Conservation (phyloP, 2,888 invertebrate genomes). For the Nymphalis c-album region DNA sequence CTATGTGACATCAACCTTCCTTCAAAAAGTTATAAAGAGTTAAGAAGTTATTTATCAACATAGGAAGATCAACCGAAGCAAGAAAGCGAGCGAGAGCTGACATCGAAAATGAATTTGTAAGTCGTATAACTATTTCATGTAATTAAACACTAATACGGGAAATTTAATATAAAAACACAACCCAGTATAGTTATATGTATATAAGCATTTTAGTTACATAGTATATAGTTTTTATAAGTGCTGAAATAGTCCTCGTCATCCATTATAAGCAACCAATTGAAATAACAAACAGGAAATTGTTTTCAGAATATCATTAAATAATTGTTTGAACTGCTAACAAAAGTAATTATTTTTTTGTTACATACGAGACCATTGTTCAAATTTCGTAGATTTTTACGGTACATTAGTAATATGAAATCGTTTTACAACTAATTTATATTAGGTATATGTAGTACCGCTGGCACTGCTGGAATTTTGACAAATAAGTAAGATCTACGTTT, state of each 20-base stretch:
- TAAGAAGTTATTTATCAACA: too few relatives aligned
- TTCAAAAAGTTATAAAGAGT: too few relatives aligned
- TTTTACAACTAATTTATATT: neutral
- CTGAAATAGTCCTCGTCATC: neutral
- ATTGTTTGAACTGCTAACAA: conserved; percentile 1
- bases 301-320: neutral
- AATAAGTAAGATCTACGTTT: too few relatives aligned
- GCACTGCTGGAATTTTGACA: too few relatives aligned
- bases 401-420: neutral
- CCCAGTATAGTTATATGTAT: too few relatives aligned
- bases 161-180: too few relatives aligned
- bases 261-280: neutral
- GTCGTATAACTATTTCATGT: too few relatives aligned
- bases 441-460: neutral
- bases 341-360: neutral
- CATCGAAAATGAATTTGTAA: too few relatives aligned
- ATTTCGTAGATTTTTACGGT: neutral
- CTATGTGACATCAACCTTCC: too few relatives aligned
- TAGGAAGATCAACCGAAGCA: too few relatives aligned
- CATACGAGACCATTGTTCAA: neutral
- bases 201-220: neutral
- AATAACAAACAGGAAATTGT: conserved; percentile 3
- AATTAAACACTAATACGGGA: too few relatives aligned
- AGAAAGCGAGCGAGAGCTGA: too few relatives aligned
- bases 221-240: neutral